Evolutionary conservation across 2,888 invertebrate species (phyloP).

Genomic region (Tridacna gigas): DNA sequence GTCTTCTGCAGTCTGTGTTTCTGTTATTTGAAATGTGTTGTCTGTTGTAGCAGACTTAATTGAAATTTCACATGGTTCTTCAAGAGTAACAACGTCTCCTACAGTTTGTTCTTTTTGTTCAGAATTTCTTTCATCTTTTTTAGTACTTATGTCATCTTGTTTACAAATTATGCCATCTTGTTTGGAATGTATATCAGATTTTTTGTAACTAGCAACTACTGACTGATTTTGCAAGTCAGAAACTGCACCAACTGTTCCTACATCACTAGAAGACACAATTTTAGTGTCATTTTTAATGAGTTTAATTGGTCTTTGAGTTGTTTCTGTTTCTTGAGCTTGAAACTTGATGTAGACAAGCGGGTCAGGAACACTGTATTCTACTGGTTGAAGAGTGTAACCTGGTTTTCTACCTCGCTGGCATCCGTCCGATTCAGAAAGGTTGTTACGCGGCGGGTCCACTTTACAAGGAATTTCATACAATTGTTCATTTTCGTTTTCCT

Average conservation of each 20-base stretch:
- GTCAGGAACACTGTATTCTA: constrained; percentile 20
- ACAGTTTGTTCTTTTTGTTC: background rate
- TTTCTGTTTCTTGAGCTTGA: background rate
- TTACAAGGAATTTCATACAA: background rate
- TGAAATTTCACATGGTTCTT: background rate
- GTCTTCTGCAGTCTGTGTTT: background rate
- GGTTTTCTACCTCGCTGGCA: constrained; percentile 21
- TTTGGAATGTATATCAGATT: too few relatives aligned
- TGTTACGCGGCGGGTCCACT: background rate
- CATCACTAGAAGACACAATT: too few relatives aligned
- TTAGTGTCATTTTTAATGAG: background rate
- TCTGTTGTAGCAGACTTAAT: background rate
- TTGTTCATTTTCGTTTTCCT: background rate
- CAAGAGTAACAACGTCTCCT: background rate
- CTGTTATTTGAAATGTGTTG: background rate
- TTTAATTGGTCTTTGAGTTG: background rate
- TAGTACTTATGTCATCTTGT: background rate
- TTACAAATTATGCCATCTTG: too few relatives aligned
- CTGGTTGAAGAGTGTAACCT: constrained; percentile 12
- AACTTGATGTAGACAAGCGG: constrained; percentile 24
- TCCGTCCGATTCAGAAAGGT: background rate
- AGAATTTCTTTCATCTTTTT: background rate
- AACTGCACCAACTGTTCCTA: too few relatives aligned
- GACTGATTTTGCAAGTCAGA: too few relatives aligned
- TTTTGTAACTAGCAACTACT: too few relatives aligned